Conservation (phyloP, 2,113 vertebrate genomes). For the Indicator indicator region DNA sequence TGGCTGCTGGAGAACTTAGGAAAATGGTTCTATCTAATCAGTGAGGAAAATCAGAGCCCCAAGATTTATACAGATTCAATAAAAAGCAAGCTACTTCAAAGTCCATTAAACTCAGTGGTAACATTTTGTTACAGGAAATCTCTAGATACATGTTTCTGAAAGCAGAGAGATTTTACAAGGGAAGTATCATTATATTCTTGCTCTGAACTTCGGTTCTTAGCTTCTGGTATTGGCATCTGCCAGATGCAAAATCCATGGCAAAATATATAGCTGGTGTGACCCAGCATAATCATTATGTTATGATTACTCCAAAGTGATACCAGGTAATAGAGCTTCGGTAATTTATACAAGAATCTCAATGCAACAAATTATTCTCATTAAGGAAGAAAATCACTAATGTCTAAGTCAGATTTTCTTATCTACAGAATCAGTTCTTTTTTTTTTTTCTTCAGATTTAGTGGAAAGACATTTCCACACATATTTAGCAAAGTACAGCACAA, state of each 20-base stretch:
- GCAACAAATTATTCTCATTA: background rate
- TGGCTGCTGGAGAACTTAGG: background rate
- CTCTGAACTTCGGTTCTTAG: background rate
- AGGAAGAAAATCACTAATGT: background rate
- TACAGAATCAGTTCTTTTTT: background rate
- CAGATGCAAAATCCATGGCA: background rate
- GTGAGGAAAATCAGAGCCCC: background rate
- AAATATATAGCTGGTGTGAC: background rate
- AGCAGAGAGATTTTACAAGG: background rate
- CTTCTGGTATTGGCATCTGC: background rate
- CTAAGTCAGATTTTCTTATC: background rate
- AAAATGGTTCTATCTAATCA: background rate
- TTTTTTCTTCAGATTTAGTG: background rate
- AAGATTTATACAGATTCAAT: background rate
- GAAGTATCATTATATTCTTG: background rate
- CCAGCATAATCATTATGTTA: background rate
- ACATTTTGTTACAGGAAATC: background rate
- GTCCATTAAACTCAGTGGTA: background rate
- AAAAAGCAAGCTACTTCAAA: background rate
- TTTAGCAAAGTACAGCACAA: background rate
- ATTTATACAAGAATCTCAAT: background rate
- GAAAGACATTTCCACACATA: constrained; percentile 29
- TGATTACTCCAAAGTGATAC: background rate
- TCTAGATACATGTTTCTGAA: background rate
- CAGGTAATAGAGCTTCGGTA: background rate